These are phyloP conservation scores for Ceratina japonica DNA, from an alignment of 1,140 invertebrate species.

Conservation along the genomic window DNA sequence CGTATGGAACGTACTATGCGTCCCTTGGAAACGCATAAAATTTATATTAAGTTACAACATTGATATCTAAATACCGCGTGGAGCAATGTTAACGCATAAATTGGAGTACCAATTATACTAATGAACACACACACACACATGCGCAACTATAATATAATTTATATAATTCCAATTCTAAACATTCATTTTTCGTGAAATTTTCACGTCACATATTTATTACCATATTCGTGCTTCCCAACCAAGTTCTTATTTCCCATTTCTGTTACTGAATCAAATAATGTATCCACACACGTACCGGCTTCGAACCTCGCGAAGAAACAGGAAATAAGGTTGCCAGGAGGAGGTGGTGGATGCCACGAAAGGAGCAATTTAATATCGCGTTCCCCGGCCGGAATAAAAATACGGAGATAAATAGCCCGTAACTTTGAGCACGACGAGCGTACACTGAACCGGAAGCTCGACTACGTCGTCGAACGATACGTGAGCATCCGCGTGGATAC, in stretches of 20 bases:
- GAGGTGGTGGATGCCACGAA: conserved; percentile 16
- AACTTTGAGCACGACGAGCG: conserved; percentile 40
- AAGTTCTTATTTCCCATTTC: not conserved
- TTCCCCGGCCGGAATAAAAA: conserved; percentile 70
- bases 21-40: too few species aligned
- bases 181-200: too few species aligned
- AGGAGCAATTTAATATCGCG: conserved; percentile 72
- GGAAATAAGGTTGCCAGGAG: conserved; percentile 8
- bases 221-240: not conserved
- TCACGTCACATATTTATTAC: too few species aligned
- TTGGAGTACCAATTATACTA: too few species aligned
- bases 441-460: conserved; percentile 21
- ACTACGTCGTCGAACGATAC: conserved; percentile 1
- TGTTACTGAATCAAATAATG: not conserved
- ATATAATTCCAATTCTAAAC: too few species aligned
- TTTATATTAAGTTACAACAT: too few species aligned
- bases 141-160: too few species aligned
- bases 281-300: not conserved
- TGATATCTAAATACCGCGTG: too few species aligned
- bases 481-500: not conserved
- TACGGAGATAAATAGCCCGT: conserved; percentile 70
- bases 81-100: too few species aligned
- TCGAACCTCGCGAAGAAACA: not conserved
- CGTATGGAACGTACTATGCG: too few species aligned
- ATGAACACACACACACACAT: too few species aligned